Evolutionary conservation across 1,140 invertebrate genomes (phyloP), one percentile per base, ranked within the genome.

Genomic region (Acyrthosiphon pisum): DNA sequence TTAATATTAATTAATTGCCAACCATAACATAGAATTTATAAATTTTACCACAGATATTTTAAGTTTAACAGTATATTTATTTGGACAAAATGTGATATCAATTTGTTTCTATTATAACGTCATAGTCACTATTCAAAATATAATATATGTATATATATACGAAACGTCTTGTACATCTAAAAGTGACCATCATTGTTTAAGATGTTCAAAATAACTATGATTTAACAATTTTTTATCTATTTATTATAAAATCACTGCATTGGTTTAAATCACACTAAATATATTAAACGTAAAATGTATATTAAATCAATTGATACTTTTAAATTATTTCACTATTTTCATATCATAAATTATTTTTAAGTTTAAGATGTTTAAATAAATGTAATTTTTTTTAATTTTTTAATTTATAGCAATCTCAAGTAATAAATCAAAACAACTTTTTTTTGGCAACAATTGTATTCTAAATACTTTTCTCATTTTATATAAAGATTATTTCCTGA

Each of bases 371-470:
- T 53, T 89, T 37, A 53, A 22, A 53, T 89, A 26, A 11, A 53
- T 35, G 8, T 37, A 89, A 53, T 53, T 22, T 9, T 50, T 50
- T 88, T 88, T 1, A 89, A 37, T 37, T 35, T 53, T 53, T 89
- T 23, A 37, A 53, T 89, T 53, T 53, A 89, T 53, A 23, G n/a
- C 9, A 50, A 53, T 37, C 23, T 37, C 48, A 37, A 53, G 48
- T 35, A 89, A 53, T 50, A 89, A 89, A 35, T 53, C 46, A 53
- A 89, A 89, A 89, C 35, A 53, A 53, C 48, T 50, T 50, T 50
- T 87, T 88, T 50, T 88, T 88, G 18, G 30, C 46, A 50, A 88
- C 87, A 53, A 89, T 89, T 53, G 87, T 20, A 53, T 89, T 89
- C n/a, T 35, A 53, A 89, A 89, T 88, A 89, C 50, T 53, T 89